Evolutionary conservation across 2,888 invertebrate genomes (phyloP).

Genomic region (Phortica magna): DNA sequence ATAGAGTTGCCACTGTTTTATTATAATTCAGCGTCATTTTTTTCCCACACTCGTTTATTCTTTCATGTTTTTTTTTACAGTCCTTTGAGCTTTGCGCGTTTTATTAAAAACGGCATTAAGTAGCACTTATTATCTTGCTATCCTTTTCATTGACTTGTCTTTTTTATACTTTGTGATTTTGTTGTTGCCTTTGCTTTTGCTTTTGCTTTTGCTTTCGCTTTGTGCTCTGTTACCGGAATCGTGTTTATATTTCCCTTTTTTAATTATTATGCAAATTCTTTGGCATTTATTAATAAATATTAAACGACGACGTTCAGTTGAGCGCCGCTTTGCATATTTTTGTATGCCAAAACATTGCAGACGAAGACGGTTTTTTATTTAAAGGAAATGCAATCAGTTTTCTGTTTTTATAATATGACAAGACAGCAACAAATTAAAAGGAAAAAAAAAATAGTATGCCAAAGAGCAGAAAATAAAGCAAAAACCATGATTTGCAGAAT

Average conservation of each 20-base stretch:
- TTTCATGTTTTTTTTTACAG: not conserved
- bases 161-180: not conserved
- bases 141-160: not conserved
- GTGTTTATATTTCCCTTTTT: conserved; percentile 20
- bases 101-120: conserved; percentile 33
- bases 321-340: too few species aligned
- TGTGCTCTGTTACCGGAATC: not conserved
- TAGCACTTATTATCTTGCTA: conserved; percentile 8
- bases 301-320: conserved; percentile 42
- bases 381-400: too few species aligned
- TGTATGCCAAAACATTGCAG: too few species aligned
- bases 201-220: not conserved
- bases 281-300: conserved; percentile 58
- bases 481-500: too few species aligned
- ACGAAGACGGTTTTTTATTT: too few species aligned
- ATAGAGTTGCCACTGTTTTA: conserved; percentile 19
- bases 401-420: too few species aligned
- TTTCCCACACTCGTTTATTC: not conserved
- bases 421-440: too few species aligned
- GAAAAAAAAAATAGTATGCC: too few species aligned
- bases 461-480: too few species aligned
- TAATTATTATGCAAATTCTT: conserved; percentile 42
- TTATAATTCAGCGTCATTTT: conserved; percentile 15
- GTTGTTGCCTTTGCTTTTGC: not conserved
- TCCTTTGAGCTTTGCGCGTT: conserved; percentile 24